Evolutionary conservation across 1,140 invertebrate genomes (phyloP), one percentile per base, ranked within the genome.

Genomic region (Megalonaias nervosa): DNA sequence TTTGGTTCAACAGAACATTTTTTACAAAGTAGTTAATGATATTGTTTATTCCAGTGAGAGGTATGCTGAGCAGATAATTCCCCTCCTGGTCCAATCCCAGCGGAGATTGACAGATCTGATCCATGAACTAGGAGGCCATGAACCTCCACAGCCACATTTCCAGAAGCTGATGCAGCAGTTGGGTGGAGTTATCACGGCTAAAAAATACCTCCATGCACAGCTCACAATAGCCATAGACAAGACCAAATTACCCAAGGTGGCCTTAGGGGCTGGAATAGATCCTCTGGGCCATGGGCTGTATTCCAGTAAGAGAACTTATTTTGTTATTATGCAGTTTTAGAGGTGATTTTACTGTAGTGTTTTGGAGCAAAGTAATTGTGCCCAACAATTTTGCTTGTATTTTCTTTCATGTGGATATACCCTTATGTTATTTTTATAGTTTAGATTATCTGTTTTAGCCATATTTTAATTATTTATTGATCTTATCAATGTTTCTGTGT

Each of bases 41-140:
- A 48, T 81, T 58, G 71, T 23, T 17, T 74, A 61, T 77, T 85
- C 38, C 82, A 90, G 90, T 84, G 83, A 90, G 56, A 77, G 90
- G 14, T 90, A 90, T 83, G 86, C 87, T 17, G 90, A 91, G 67
- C 87, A 88, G 67, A 82, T 90, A 6, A 70, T 86, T 19, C 90
- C 90, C 12, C 75, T 91, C 1, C 67, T 91, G 19, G 84, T 90
- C 17, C 86, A 89, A 67, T 88, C 90, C n/a, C 90, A 91, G 81
- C 72, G 85, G 31, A 85, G 84, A 62, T 74, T 91, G n/a, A 69
- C 83, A 38, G 81, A 83, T 6, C 77, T 81, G 31, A 81, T 90
- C 11, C 62, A 73, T 15, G 65, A 82, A 16, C 70, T 83, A 17
- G 82, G 84, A 15, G 89, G 89, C 14, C 60, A 75, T 38, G 15